Conservation (phyloP, 1,140 invertebrate species). For the Lordiphosa clarofinis region DNA sequence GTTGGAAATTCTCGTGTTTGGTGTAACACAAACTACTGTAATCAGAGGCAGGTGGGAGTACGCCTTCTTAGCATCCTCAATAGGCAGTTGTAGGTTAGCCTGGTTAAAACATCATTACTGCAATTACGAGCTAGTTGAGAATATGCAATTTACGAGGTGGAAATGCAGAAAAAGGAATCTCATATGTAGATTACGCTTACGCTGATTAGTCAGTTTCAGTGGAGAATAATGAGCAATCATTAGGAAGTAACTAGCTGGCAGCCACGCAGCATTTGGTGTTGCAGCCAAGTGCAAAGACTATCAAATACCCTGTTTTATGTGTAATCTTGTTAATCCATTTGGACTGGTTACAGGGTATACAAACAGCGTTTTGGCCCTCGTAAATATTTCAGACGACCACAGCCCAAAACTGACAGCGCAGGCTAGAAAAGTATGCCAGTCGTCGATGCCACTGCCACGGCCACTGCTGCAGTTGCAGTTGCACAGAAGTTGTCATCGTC, state of each 20-base stretch:
- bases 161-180: conserved; percentile 8
- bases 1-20: background rate
- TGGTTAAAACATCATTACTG: conserved; percentile 23
- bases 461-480: conserved; percentile 14
- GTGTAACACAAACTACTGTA: background rate
- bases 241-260: background rate
- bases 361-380: no score
- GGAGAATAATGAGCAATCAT: background rate
- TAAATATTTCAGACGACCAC: conserved; percentile 42
- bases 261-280: no score
- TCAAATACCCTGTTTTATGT: no score
- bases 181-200: conserved; percentile 14
- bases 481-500: conserved; percentile 65
- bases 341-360: no score
- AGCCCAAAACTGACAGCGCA: conserved; percentile 34
- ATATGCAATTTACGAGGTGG: conserved; percentile 17
- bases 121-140: conserved; percentile 41
- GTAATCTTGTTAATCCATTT: no score
- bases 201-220: conserved; percentile 18
- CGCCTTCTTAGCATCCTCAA: conserved; percentile 10
- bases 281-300: no score
- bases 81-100: background rate
- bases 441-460: conserved; percentile 11
- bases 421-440: conserved; percentile 55
- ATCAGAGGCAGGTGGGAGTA: conserved; percentile 18